Evolutionary conservation across 92 coral and sea anemone species (phyloP).

Genomic region (Zoanthus sociatus): DNA sequence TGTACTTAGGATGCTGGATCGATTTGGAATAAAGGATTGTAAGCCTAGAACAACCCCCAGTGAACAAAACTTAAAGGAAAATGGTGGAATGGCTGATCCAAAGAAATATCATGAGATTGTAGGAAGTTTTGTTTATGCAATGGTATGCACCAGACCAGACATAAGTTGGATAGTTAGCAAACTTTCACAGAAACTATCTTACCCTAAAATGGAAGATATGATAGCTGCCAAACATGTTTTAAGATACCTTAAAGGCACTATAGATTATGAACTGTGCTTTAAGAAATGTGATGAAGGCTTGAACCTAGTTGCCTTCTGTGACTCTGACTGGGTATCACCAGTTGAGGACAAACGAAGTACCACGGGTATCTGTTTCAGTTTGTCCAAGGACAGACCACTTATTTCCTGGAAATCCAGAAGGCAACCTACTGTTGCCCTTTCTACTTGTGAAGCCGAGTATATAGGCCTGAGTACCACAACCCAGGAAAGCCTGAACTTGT

Average conservation of each 20-base stretch:
- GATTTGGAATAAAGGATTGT: slow-evolving; percentile 43
- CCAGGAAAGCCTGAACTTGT: slow-evolving; percentile 55
- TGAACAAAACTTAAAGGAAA: slow-evolving; percentile 37
- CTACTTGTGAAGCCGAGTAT: slow-evolving; percentile 40
- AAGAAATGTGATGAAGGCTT: background rate
- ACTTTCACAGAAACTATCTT: background rate
- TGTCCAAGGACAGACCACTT: background rate
- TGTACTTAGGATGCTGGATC: slow-evolving; percentile 27
- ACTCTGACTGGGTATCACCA: too few species aligned
- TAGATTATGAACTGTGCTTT: slow-evolving; percentile 5
- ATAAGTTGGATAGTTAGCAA: background rate
- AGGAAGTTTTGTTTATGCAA: slow-evolving; percentile 6
- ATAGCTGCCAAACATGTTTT: slow-evolving; percentile 6
- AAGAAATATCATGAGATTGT: slow-evolving; percentile 16
- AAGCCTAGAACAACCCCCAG: slow-evolving; percentile 47
- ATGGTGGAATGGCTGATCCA: slow-evolving; percentile 9
- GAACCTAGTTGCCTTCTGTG: too few species aligned
- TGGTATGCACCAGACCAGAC: background rate
- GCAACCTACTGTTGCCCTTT: background rate
- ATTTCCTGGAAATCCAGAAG: slow-evolving; percentile 9
- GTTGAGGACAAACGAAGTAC: slow-evolving; percentile 1
- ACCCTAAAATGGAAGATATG: background rate
- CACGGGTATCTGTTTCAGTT: background rate
- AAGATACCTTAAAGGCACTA: background rate
- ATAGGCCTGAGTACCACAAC: slow-evolving; percentile 39